Evolutionary conservation across 1,140 invertebrate species (phyloP).

Genomic region (Diplogasteroides magnus): DNA sequence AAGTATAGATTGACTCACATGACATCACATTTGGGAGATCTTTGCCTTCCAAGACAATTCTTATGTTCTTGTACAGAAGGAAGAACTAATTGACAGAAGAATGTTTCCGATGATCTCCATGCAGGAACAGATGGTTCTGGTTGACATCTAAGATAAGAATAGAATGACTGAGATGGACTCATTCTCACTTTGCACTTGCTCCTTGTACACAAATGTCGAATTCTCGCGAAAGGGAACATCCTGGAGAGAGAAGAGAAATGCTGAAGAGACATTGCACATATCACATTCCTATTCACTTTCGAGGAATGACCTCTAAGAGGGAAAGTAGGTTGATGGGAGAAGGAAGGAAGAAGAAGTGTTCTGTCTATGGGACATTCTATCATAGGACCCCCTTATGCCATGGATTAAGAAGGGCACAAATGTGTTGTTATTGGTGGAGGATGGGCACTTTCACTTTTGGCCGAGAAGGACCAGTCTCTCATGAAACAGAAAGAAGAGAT

Average conservation of each 20-base stretch:
- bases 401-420: too few species aligned
- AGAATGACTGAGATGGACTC: too few species aligned
- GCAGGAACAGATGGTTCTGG: conserved; percentile 25
- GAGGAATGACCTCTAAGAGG: background rate
- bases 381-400: conserved; percentile 29
- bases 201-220: conserved; percentile 41
- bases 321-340: background rate
- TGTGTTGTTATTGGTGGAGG: conserved; percentile 28
- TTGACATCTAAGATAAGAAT: conserved; percentile 8
- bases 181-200: conserved; percentile 28
- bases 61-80: conserved; percentile 45
- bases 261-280: background rate
- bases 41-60: conserved; percentile 30
- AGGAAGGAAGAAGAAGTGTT: background rate
- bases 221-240: conserved; percentile 35
- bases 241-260: conserved; percentile 3
- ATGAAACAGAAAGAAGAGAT: conserved; percentile 16
- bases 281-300: conserved; percentile 15
- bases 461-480: conserved; percentile 18
- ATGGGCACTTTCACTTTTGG: too few species aligned
- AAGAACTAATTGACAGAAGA: conserved; percentile 47
- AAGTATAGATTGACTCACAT: conserved; percentile 11
- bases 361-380: conserved; percentile 6
- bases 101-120: conserved; percentile 41
- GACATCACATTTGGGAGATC: conserved; percentile 24